These are phyloP conservation scores for Chiroxiphia lanceolata DNA, from an alignment of 2,797 vertebrate genomes.

Conservation along the genomic window DNA sequence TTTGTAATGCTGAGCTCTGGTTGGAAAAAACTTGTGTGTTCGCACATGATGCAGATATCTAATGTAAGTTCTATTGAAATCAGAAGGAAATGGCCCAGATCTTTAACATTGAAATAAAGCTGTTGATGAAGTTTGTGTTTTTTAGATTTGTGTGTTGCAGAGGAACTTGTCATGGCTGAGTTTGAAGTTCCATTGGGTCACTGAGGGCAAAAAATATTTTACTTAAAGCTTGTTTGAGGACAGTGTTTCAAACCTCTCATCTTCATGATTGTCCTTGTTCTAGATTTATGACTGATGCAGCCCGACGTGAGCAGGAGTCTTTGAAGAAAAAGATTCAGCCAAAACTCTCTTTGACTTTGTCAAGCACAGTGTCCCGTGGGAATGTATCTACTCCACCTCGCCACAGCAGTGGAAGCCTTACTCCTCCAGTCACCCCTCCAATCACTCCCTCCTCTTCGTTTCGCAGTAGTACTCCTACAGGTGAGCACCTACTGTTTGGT, in stretches of 20 bases:
- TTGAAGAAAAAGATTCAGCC: constrained; percentile 95
- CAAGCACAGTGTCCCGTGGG: constrained; percentile 87
- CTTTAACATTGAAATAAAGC: not conserved
- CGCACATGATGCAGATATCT: not conserved
- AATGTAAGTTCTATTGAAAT: not conserved
- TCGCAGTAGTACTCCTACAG: constrained; percentile 96
- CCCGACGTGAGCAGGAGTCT: constrained; percentile 91
- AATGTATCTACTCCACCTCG: constrained; percentile 91
- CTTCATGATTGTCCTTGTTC: constrained; percentile 53
- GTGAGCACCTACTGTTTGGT: constrained; percentile 70
- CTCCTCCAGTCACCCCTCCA: constrained; percentile 95
- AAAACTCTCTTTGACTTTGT: constrained; percentile 90
- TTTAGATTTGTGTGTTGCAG: not conserved
- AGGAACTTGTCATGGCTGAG: not conserved
- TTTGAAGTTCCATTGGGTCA: not conserved
- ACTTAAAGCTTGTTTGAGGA: constrained; percentile 41
- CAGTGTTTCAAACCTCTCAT: constrained; percentile 74
- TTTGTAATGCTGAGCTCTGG: not conserved
- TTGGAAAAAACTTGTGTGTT: not conserved
- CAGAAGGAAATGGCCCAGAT: not conserved
- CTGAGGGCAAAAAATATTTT: not conserved
- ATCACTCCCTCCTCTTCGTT: constrained; percentile 97
- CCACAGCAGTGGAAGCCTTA: constrained; percentile 95
- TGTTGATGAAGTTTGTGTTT: not conserved
- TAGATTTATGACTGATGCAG: constrained; percentile 97